Evolutionary conservation across 1,140 invertebrate species (phyloP).

Genomic region (Papilio polytes): DNA sequence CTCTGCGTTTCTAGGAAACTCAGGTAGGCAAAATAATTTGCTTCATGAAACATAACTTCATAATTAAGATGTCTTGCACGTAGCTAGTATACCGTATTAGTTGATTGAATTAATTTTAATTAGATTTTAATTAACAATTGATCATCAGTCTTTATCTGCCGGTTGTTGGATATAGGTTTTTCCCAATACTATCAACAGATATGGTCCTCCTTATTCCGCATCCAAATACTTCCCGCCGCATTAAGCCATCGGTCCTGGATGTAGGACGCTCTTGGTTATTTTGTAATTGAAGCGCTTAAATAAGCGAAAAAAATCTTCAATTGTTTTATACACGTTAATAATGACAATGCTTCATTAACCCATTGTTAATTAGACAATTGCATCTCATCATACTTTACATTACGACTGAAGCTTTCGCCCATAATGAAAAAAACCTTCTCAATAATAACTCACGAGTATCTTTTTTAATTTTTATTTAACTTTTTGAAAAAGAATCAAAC

Average conservation of each 20-base stretch:
- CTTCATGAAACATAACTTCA: slow-evolving; percentile 1
- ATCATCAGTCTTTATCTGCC: no score
- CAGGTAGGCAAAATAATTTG: slow-evolving; percentile 16
- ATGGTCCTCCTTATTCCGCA: no score
- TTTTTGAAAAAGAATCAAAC: no score
- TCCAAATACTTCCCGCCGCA: no score
- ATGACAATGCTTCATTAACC: background rate
- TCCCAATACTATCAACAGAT: no score
- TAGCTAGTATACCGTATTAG: background rate
- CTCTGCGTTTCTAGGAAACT: slow-evolving; percentile 12
- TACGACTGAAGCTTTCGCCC: background rate
- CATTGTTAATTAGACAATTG: background rate
- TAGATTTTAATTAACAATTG: background rate
- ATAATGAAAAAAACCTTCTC: background rate
- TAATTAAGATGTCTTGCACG: slow-evolving; percentile 19
- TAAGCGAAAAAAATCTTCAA: background rate
- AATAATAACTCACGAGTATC: background rate
- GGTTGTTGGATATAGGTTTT: no score
- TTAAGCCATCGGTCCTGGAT: no score
- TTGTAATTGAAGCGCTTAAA: background rate
- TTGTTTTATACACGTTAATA: background rate
- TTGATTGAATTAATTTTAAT: background rate
- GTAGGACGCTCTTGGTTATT: no score
- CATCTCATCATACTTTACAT: background rate
- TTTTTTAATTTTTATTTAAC: background rate